A percentile compares a stretch with the other conserved stretches of the same genome.
Conservation (phyloP, 1,140 invertebrate species). For the Condylostylus longicornis region DNA sequence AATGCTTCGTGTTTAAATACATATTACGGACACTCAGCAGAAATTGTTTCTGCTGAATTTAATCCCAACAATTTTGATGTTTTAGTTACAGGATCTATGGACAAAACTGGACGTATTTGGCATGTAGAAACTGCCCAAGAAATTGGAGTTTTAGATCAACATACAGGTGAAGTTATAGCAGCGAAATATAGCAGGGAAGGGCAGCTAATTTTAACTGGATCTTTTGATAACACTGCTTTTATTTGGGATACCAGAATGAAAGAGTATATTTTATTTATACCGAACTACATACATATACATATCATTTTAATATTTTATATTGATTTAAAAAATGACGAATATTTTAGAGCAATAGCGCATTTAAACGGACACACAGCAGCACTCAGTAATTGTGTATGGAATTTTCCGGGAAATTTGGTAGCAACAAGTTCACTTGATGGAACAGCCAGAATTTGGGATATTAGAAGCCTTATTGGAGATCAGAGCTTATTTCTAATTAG, state of each 20-base stretch:
- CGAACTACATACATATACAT: not conserved
- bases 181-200: conserved; percentile 54
- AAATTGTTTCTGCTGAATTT: conserved; percentile 55
- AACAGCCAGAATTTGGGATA: conserved; percentile 62
- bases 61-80: conserved; percentile 40
- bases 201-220: conserved; percentile 55
- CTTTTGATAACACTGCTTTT: conserved; percentile 59
- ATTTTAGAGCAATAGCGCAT: conserved; percentile 41
- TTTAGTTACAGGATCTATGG: conserved; percentile 60
- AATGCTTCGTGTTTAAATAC: conserved; percentile 51
- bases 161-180: conserved; percentile 58
- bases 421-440: conserved; percentile 59
- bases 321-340: conserved; percentile 1
- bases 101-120: conserved; percentile 54
- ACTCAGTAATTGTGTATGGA: conserved; percentile 59
- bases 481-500: conserved; percentile 43
- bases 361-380: conserved; percentile 54
- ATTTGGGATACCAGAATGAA: conserved; percentile 58
- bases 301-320: conserved; percentile 1
- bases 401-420: conserved; percentile 52
- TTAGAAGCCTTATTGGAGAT: conserved; percentile 35
- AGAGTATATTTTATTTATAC: conserved; percentile 36
- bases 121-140: conserved; percentile 48
- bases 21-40: conserved; percentile 54
- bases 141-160: conserved; percentile 43